Evolutionary conservation across 2,888 invertebrate genomes (phyloP), one percentile per base, ranked within the genome.

Genomic region (Stenodema calcarata): DNA sequence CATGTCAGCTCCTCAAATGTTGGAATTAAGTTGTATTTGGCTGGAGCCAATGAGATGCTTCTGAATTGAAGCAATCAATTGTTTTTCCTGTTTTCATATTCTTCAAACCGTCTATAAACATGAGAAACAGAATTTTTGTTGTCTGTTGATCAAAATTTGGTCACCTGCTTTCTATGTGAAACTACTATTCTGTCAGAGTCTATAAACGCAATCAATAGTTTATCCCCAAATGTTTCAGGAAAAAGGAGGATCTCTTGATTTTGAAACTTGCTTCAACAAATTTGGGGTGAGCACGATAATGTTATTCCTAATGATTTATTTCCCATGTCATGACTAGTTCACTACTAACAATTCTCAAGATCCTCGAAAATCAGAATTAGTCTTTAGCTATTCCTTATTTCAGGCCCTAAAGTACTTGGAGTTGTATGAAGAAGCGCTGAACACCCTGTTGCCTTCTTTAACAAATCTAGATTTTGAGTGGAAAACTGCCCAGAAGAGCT

Each of bases 341-440:
- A 54, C n/a, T 6, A 16, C 3, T 54, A 18, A 54, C 18, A 18
- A 54, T 18, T 54, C 9, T 18, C 3, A 18, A 54, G 1, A 18
- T 11, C 9, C 0, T 62, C 4, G 6, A 18, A 0, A 23, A 9
- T 23, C 2, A 23, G n/a, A 9, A 54, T 18, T 18, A 18, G 18
- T 62, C 18, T 9, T 50, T 50, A 16, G 16, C n/a, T 16, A 1
- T 14, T 82, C 35, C 83, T n/a, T 70, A 44, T 87, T 88, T 78
- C 90, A 96, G 96, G 95, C 95, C 0, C 92, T 95, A 81, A 95
- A 95, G 91, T 96, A 96, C 90, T 95, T 95, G 90, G 96, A 97
- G 91, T 93, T 94, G 86, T 97, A 95, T 90, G 92, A 93, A 87
- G 92, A 93, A 89, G 95, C 96, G 0, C 90, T 97, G 75, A 92